phyloP scores from a whole-genome alignment of 1,140 invertebrate species.

The Drosophila ohnishii region DNA sequence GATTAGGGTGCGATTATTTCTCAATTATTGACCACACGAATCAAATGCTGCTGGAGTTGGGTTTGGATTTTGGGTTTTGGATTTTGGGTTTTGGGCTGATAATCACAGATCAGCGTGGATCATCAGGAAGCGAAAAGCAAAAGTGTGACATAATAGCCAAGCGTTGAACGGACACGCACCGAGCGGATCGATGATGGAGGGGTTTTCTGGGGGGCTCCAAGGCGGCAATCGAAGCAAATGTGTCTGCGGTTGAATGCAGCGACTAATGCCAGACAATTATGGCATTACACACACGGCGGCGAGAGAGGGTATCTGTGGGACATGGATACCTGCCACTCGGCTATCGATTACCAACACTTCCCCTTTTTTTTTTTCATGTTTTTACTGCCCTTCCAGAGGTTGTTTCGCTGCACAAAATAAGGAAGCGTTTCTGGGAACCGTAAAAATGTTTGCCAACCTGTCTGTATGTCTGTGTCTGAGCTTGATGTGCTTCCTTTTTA shows the following conservation, averaged over 20 bases:
- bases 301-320: slow-evolving; percentile 42
- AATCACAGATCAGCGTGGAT: slow-evolving; percentile 21
- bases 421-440: slow-evolving; percentile 2
- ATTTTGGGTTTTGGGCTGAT: neutral
- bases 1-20: slow-evolving; percentile 48
- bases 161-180: slow-evolving; percentile 29
- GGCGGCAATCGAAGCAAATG: slow-evolving; percentile 50
- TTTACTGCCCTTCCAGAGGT: slow-evolving; percentile 1
- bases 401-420: slow-evolving; percentile 17
- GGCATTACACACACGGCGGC: slow-evolving; percentile 35
- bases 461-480: neutral
- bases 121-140: slow-evolving; percentile 67
- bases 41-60: neutral
- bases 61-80: neutral
- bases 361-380: slow-evolving; percentile 16
- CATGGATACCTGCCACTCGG: slow-evolving; percentile 49
- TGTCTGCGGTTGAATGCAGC: slow-evolving; percentile 74
- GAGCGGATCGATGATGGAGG: neutral
- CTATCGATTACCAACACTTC: slow-evolving; percentile 49
- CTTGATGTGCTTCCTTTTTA: slow-evolving; percentile 7
- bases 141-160: slow-evolving; percentile 73
- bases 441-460: slow-evolving; percentile 8
- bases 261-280: slow-evolving; percentile 72
- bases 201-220: neutral
- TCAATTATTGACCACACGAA: slow-evolving; percentile 36